Base-by-base conservation (phyloP, 2,797 vertebrate species). In the Cynodonichthys magdalenae region DNA sequence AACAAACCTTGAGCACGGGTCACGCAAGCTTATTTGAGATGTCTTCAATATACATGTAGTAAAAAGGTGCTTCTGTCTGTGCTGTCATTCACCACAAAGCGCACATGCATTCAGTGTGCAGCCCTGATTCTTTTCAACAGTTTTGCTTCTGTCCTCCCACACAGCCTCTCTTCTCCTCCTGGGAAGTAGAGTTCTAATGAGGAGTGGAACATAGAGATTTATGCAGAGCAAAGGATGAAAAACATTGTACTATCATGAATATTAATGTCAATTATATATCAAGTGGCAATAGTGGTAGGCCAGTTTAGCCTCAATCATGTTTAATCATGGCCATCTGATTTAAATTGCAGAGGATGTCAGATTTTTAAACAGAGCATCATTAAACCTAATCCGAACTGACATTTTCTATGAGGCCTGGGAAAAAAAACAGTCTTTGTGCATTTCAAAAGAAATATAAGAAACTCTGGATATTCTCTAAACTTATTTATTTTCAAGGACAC, bases 111-210 rank as follows among this genome's bases (percentile, higher is more conserved):
- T 62, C 49, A 10, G 41, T 62, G 41, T 54, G 65, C 50, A 3
- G 71, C 36, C 24, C 56, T 72, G 63, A 54, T 75, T 61, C 63
- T 71, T 69, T 70, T 68, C 57, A 47, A 17, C 34, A 17, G 51
- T 24, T 59, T 52, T 8, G 44, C 64, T 63, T 45, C 58, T 68
- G 59, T 77, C 70, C 78, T 75, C 78, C 81, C 56, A 75, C 68
- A 63, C 58, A 63, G 8, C 29, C 34, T 63, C 71, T 82, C 66
- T 69, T 80, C 51, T 75, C 31, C 29, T 74, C 50, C 61, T 53
- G 42, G 62, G 72, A 80, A 44, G 65, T 49, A 63, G 15, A 36
- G 51, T 65, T 71, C 60, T 75, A 77, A 86, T 55, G 68, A 83
- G 59, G 31, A 47, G 52, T 72, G 65, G 55, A 15, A 61, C 63